Evolutionary conservation across 1,140 invertebrate species (phyloP), one percentile per base, ranked within the genome.

Genomic region (Pseudobourletiella spinata): DNA sequence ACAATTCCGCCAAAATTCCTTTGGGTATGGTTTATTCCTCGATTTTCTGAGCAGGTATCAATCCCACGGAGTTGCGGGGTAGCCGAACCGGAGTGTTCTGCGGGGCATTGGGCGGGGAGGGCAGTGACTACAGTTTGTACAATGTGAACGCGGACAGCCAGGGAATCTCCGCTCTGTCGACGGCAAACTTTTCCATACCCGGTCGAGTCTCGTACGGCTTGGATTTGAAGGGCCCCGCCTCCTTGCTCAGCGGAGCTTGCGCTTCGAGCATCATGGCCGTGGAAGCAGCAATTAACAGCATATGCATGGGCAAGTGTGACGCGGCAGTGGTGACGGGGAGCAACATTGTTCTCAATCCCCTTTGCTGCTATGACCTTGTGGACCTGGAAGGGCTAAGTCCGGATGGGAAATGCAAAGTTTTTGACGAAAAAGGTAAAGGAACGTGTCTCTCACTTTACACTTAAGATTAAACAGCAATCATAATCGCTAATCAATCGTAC

Each of bases 371-470:
- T n/a, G 90, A 95, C 74, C 97, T 98, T 75, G 86, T 92, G 72
- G 82, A 85, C 28, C 77, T 98, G 2, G 85, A 83, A 67, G 97
- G 98, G 91, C 80, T 98, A 61, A 88, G 89, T 20, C 77, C 81
- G 1, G 86, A 94, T 70, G 94, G 93, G 25, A 82, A 79, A 68
- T 97, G 93, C 77, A 95, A 91, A 75, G 88, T 92, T 6, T 98
- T 98, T 75, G 95, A 98, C 77, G 81, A 82, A n/a, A n/a, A n/a
- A n/a, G n/a, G n/a, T n/a, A n/a, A n/a, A n/a, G n/a, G n/a, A n/a
- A n/a, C n/a, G n/a, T n/a, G n/a, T n/a, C n/a, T n/a, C n/a, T n/a
- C n/a, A n/a, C n/a, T n/a, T n/a, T n/a, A n/a, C n/a, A n/a, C n/a
- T n/a, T n/a, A n/a, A n/a, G n/a, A n/a, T n/a, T n/a, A n/a, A n/a